Percentiles rank a stretch among this genome's conserved stretches.
Evolutionary conservation across 2,113 vertebrate genomes (phyloP).

Genomic region (Copsychus sechellarum): DNA sequence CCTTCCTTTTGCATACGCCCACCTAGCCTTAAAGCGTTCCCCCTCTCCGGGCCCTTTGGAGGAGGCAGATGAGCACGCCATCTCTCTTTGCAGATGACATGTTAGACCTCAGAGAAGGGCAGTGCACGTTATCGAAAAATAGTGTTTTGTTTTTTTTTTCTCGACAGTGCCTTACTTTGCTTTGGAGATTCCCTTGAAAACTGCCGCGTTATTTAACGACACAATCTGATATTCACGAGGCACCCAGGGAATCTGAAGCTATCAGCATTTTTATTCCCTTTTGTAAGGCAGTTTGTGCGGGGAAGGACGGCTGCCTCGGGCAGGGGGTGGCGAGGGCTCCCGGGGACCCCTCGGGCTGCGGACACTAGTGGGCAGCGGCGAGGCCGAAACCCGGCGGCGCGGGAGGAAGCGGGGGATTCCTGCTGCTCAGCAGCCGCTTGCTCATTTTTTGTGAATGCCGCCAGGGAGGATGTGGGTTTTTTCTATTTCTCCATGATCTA

Average conservation of each 20-base stretch:
- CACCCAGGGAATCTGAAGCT: not conserved
- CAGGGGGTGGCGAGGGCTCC: too few species aligned
- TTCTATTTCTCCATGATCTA: slow-evolving; percentile 45
- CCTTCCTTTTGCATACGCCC: not conserved
- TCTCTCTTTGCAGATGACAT: too few species aligned
- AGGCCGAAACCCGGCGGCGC: not conserved
- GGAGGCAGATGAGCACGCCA: not conserved
- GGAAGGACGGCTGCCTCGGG: not conserved
- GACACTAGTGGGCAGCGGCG: not conserved
- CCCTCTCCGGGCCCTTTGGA: not conserved
- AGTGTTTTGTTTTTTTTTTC: not conserved
- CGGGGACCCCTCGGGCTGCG: not conserved
- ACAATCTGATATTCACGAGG: not conserved
- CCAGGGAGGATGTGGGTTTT: slow-evolving; percentile 52
- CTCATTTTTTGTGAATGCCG: slow-evolving; percentile 25
- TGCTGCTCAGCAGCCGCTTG: not conserved
- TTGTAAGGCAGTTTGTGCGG: not conserved
- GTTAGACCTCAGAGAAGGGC: not conserved
- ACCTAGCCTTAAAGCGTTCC: not conserved
- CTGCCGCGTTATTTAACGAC: not conserved
- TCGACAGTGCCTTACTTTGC: not conserved
- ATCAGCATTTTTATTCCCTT: not conserved
- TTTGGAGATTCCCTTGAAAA: not conserved
- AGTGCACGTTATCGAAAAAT: rapidly evolving
- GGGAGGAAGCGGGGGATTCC: not conserved